These are phyloP conservation scores for Arrhamphus sclerolepis DNA, from an alignment of 2,797 vertebrate species.

Conservation along the genomic window DNA sequence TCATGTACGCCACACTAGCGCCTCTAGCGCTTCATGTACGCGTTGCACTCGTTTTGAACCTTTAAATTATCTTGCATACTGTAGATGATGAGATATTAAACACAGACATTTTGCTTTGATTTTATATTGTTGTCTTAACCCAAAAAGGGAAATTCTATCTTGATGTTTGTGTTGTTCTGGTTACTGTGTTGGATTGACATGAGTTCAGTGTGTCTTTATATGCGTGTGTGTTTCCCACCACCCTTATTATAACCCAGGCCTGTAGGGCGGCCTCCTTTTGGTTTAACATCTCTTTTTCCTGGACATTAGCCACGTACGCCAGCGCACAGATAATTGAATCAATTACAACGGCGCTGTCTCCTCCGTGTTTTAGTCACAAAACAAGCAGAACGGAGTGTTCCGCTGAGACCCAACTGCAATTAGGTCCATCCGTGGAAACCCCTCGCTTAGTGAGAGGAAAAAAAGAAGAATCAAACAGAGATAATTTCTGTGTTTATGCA, in stretches of 20 bases:
- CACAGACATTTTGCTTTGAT: too few relatives aligned
- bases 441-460: constrained; percentile 11
- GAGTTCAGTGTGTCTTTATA: neutral
- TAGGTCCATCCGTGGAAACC: constrained; percentile 27
- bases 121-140: too few relatives aligned
- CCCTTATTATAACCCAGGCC: too few relatives aligned
- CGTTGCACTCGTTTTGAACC: too few relatives aligned
- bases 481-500: constrained; percentile 56
- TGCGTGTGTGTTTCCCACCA: too few relatives aligned
- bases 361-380: constrained; percentile 31
- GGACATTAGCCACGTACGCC: constrained; percentile 56
- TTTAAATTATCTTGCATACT: too few relatives aligned
- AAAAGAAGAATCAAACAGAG: constrained; percentile 22
- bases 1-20: too few relatives aligned
- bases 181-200: constrained; percentile 2
- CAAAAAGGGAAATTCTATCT: too few relatives aligned
- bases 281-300: constrained; percentile 46
- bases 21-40: too few relatives aligned
- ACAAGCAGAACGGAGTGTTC: constrained; percentile 33
- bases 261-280: too few relatives aligned
- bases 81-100: too few relatives aligned
- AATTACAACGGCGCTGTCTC: constrained; percentile 47
- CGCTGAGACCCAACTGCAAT: constrained; percentile 42
- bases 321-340: constrained; percentile 64
- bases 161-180: neutral